Evolutionary conservation across 2,113 vertebrate species (phyloP), one percentile per base, ranked within the genome.

Genomic region (Barnardius zonarius): DNA sequence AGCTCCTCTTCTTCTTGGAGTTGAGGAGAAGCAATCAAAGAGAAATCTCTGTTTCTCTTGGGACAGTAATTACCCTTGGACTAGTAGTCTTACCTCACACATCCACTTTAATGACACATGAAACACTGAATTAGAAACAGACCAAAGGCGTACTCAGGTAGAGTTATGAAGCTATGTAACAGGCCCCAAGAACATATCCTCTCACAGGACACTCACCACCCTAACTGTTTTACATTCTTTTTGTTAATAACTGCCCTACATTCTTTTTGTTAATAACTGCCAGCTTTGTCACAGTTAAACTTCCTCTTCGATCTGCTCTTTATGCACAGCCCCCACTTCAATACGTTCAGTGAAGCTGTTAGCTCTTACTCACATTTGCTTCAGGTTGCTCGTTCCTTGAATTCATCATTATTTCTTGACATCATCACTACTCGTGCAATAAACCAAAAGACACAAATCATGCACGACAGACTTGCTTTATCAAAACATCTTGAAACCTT

Each of bases 151-250:
- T 85, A 23, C 69, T 76, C 33, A 66, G 41, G 55, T 28, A 75
- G 35, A 70, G 35, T 4, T 28, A 52, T 11, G 28, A 28, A 69
- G 24, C 39, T 61, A 11, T 1, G 3, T 10, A 72, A 48, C 1
- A 17, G 12, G 22, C 23, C 55, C 10, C 10, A 8, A 92, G 44
- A 74, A 70, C 17, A 62, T 27, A 79, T 2, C 5, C 13, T 62
- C 62, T 46, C 0, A 0, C 1, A 79, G 27, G 37, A 82, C 15
- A 24, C 24, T 44, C 35, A 48, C 4, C 15, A 87, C 17, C 16
- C 30, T 28, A 35, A 68, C 44, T 54, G 55, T 83, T 23, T 33
- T 57, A 52, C 9, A 9, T 63, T 75, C 14, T 33, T 23, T 62
- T 27, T 74, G n/a, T 30, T 72, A n/a, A 2, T 28, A 35, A 68